Percentiles rank a stretch among this genome's conserved stretches.
phyloP scores from a whole-genome alignment of 2,113 vertebrate species.

The Physeter macrocephalus region DNA sequence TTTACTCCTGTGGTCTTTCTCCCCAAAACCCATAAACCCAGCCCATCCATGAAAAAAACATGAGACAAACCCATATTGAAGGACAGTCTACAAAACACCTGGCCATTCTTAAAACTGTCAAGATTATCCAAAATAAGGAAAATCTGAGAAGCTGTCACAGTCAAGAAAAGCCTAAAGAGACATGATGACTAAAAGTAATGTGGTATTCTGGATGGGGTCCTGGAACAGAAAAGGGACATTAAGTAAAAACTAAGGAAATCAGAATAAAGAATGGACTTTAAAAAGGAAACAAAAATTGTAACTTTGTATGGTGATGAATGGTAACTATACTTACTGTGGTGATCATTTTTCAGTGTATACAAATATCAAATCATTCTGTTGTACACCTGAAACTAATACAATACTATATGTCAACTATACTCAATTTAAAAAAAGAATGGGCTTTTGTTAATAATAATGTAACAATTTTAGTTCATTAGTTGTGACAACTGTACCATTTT shows the following conservation, averaged over 20 bases:
- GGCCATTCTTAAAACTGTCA: not conserved
- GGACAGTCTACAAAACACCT: not conserved
- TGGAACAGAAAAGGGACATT: not conserved
- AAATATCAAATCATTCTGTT: not conserved
- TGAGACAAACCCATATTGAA: not conserved
- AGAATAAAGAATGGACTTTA: not conserved
- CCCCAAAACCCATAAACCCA: not conserved
- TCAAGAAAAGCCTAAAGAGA: not conserved
- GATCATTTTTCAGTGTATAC: not conserved
- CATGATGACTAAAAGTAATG: not conserved
- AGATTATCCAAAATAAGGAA: not conserved
- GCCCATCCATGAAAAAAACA: not conserved
- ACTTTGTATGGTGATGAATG: not conserved
- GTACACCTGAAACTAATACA: not conserved
- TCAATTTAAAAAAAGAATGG: not conserved
- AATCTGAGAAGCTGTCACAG: not conserved
- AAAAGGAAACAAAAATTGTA: not conserved
- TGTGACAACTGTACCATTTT: not conserved
- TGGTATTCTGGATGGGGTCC: not conserved
- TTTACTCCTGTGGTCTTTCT: not conserved
- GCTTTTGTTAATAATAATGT: not conserved
- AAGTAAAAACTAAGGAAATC: not conserved
- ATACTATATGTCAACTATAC: not conserved
- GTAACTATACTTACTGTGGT: not conserved
- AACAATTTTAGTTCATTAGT: not conserved